phyloP scores from a whole-genome alignment of 2,797 vertebrate species.

The Neostethus bicornis region DNA sequence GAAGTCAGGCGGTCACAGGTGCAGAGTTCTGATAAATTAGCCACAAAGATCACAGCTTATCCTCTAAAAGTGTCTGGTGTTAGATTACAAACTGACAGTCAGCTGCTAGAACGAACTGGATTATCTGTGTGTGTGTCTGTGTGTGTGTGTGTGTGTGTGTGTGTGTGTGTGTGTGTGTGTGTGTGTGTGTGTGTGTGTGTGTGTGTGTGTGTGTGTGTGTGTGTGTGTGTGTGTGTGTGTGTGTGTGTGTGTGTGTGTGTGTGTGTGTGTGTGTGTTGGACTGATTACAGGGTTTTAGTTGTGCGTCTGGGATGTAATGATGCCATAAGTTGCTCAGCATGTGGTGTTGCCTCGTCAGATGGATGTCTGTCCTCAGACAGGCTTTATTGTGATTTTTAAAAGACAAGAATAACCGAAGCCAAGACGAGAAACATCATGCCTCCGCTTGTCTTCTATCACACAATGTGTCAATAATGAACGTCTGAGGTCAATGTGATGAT shows the following conservation, averaged over 20 bases:
- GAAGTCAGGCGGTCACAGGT: slow-evolving; percentile 31
- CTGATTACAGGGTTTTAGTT: slow-evolving; percentile 47
- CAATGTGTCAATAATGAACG: too few species aligned
- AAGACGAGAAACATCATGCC: too few species aligned
- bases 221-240: slow-evolving; percentile 2
- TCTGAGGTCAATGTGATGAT: too few species aligned
- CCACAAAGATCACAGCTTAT: slow-evolving; percentile 54
- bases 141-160: slow-evolving; percentile 13
- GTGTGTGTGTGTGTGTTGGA: slow-evolving; percentile 18
- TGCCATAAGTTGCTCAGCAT: slow-evolving; percentile 39
- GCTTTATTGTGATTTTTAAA: not conserved
- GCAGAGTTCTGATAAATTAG: slow-evolving; percentile 49
- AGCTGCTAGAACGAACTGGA: slow-evolving; percentile 56
- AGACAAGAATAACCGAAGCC: too few species aligned
- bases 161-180: not conserved
- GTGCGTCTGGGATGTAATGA: slow-evolving; percentile 39
- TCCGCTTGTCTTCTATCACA: too few species aligned
- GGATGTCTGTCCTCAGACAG: slow-evolving; percentile 5
- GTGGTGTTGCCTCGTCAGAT: slow-evolving; percentile 34
- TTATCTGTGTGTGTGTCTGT: slow-evolving; percentile 17
- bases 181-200: slow-evolving; percentile 8
- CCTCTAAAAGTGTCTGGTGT: slow-evolving; percentile 51
- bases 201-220: slow-evolving; percentile 15
- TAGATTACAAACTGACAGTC: slow-evolving; percentile 52
- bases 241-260: slow-evolving; percentile 3